Evolutionary conservation across 1,140 invertebrate species (phyloP).

Genomic region (Condylostylus longicornis): DNA sequence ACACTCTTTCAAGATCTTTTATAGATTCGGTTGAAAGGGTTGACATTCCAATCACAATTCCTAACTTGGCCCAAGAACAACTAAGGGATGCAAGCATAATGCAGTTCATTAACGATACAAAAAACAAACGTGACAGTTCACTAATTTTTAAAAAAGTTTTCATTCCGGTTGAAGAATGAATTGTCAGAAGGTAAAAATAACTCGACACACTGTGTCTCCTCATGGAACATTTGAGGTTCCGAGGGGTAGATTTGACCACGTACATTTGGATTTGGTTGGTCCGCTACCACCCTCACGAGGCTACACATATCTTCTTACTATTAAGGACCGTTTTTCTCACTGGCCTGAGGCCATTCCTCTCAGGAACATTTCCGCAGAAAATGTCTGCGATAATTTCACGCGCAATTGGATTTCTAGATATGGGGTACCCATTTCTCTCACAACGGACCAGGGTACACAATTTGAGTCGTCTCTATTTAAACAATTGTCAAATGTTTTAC

Average conservation of each 20-base stretch:
- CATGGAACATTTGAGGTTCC: no score
- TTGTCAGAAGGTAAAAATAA: conserved; percentile 21
- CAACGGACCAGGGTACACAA: conserved; percentile 26
- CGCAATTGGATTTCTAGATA: conserved; percentile 20
- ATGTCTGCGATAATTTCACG: conserved; percentile 11
- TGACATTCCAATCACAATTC: not conserved
- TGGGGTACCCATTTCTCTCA: conserved; percentile 15
- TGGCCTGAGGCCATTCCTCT: conserved; percentile 35
- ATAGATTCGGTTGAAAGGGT: not conserved
- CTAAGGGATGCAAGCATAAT: not conserved
- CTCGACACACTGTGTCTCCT: conserved; percentile 12
- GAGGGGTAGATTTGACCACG: conserved; percentile 3
- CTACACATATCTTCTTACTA: conserved; percentile 29
- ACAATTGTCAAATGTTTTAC: conserved; percentile 11
- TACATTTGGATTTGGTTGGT: conserved; percentile 2
- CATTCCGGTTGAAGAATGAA: conserved; percentile 7
- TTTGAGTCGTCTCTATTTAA: conserved; percentile 26
- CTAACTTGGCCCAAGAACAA: not conserved
- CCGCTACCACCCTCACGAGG: conserved; percentile 19
- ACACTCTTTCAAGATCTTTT: not conserved
- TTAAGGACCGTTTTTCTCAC: conserved; percentile 32
- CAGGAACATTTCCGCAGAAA: conserved; percentile 25
- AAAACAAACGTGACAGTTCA: not conserved
- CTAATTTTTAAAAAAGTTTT: not conserved
- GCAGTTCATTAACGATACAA: not conserved